Base-by-base conservation (phyloP, 92 coral and sea anemone genomes). In the Zoanthus sansibaricus region DNA sequence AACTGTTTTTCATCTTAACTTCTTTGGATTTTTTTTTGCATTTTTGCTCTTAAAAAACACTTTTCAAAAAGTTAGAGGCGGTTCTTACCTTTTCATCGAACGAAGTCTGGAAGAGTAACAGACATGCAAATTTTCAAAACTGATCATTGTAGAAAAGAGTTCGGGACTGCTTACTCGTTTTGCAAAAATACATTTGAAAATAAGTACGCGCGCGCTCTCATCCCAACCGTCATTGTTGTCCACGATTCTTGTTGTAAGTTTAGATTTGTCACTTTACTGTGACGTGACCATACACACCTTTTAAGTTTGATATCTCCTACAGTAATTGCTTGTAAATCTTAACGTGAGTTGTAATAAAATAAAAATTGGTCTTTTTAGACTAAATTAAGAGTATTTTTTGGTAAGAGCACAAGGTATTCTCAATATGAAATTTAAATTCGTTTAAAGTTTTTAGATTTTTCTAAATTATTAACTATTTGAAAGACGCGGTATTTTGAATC, bases 191-290 rank as follows among this genome's bases (percentile, higher is more conserved):
- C 30, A 30, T 4, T 44, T 15, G 52, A 46, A 42, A 72, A 72
- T 4, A 3, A 20, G 7, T 5, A 14, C 67, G 74, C 85, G 75
- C 85, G 75, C 75, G 85, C 85, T 10, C 10, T 10, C 10, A 1
- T 5, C 9, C 21, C 21, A 80, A 80, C 85, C 45, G 75, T 80
- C 47, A 18, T 12, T 47, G 85, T 54, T 76, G 67, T 30, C 52
- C 7, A 30, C 82, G 68, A 52, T 51, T 76, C 45, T 31, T 76
- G 82, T 76, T 25, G 16, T 31, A 56, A 51, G 6, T 10, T 79
- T 42, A 0, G 68, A 79, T 18, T 62, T 51, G 72, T 20, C n/a
- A 11, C 25, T 42, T 37, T 62, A 2, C 31, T 62, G 17, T 62
- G 20, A 4, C 69, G 69, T 56, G 83, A 77, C 10, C 1, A 11